Conservation (phyloP, 2,888 invertebrate species). For the Athrips mouffetella region DNA sequence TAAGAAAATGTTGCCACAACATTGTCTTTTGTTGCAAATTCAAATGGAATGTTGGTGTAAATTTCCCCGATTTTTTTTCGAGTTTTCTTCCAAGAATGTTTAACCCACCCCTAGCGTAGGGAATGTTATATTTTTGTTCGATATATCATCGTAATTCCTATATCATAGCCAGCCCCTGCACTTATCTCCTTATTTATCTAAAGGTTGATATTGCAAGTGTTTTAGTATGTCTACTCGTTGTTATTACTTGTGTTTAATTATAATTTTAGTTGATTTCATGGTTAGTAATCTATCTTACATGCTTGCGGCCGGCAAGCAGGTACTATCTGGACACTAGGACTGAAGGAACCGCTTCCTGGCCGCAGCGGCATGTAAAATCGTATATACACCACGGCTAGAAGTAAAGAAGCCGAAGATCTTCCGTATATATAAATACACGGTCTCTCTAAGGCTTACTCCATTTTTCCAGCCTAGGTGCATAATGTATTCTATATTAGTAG, state of each 20-base stretch:
- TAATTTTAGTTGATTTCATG: slow-evolving; percentile 25
- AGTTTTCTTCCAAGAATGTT: slow-evolving; percentile 79
- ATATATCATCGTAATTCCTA: slow-evolving; percentile 56
- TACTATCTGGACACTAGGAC: no score
- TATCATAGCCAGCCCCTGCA: slow-evolving; percentile 68
- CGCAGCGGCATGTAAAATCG: no score
- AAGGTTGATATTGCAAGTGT: slow-evolving; percentile 68
- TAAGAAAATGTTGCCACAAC: slow-evolving; percentile 64
- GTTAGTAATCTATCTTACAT: slow-evolving; percentile 50
- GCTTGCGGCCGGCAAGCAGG: no score
- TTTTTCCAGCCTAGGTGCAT: no score
- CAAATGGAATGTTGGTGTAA: slow-evolving; percentile 85
- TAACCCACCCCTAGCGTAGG: slow-evolving; percentile 68
- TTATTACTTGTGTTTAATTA: slow-evolving; percentile 21
- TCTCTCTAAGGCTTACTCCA: no score
- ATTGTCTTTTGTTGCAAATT: slow-evolving; percentile 56
- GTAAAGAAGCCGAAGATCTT: no score
- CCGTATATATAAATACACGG: no score
- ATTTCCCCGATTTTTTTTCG: slow-evolving; percentile 56
- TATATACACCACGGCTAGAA: no score
- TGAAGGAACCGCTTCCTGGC: no score
- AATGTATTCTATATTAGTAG: no score
- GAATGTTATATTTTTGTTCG: slow-evolving; percentile 62
- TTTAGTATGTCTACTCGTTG: slow-evolving; percentile 39
- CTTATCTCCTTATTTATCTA: slow-evolving; percentile 56